Percentiles rank a stretch among this genome's conserved stretches.
Evolutionary conservation across 2,113 vertebrate species (phyloP).

Genomic region (Scartelaos histophorus): DNA sequence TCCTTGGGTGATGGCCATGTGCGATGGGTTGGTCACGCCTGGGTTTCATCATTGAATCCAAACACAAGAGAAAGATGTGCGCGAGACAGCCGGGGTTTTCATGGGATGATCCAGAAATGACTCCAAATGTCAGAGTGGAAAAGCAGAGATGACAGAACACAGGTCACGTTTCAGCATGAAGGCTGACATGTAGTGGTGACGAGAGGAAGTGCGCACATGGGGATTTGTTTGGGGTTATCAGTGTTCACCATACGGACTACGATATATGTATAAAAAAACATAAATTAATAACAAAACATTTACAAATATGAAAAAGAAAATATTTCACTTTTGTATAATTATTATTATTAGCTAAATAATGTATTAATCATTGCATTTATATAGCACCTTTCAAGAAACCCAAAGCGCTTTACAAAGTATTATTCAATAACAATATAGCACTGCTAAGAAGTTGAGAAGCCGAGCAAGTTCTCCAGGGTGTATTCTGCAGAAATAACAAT

Average conservation of each 20-base stretch:
- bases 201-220: conserved; percentile 39
- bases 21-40: conserved; percentile 49
- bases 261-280: not conserved
- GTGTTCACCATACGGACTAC: conserved; percentile 5
- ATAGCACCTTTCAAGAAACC: no score
- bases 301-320: not conserved
- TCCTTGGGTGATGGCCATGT: conserved; percentile 43
- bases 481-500: conserved; percentile 3
- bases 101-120: conserved; percentile 34
- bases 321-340: no score
- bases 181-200: conserved; percentile 61
- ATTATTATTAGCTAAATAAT: no score
- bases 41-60: conserved; percentile 49
- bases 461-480: not conserved
- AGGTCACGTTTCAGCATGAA: conserved; percentile 52
- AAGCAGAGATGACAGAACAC: conserved; percentile 40
- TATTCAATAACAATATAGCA: no score
- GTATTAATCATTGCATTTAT: no score
- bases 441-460: not conserved
- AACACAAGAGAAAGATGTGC: conserved; percentile 35
- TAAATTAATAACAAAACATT: no score
- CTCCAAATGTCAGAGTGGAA: conserved; percentile 45
- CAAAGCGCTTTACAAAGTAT: no score
- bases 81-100: conserved; percentile 19
- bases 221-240: conserved; percentile 25